Conservation (phyloP, 2,888 invertebrate genomes). For the Agrenia bidenticulata region DNA sequence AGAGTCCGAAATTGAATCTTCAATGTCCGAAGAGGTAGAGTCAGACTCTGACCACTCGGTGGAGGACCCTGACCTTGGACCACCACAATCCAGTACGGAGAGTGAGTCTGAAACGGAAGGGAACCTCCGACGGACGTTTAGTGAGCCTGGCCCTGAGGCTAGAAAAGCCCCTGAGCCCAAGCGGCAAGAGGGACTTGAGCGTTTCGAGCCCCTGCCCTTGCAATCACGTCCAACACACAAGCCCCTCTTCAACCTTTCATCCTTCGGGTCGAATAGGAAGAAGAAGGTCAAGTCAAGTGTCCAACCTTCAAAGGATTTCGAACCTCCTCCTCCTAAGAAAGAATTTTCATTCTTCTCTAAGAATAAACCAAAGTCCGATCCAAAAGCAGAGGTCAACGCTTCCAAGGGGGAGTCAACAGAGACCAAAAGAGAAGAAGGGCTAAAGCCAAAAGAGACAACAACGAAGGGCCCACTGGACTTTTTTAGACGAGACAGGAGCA, state of each 20-base stretch:
- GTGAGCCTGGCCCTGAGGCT: background rate
- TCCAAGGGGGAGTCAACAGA: background rate
- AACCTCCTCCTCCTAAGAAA: constrained; percentile 1
- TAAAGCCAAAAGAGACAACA: background rate
- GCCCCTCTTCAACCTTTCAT: constrained; percentile 10
- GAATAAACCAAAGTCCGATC: constrained; percentile 12
- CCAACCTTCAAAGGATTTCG: background rate
- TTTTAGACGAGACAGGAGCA: constrained; percentile 6
- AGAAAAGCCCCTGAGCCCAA: background rate
- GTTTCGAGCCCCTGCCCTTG: constrained; percentile 3
- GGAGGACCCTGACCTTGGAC: background rate
- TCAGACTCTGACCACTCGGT: background rate
- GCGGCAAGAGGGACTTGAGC: background rate
- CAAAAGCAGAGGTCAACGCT: background rate
- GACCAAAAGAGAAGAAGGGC: background rate
- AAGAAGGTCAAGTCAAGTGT: background rate
- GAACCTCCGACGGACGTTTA: constrained; percentile 6
- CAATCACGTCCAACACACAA: constrained; percentile 11
- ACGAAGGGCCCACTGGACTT: constrained; percentile 2
- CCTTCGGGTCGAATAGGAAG: constrained; percentile 8
- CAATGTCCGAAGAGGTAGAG: background rate
- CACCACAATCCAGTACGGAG: background rate
- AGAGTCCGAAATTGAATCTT: background rate
- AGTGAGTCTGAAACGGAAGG: background rate
- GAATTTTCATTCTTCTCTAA: constrained; percentile 17